Percentiles rank a stretch among this genome's conserved stretches.
phyloP scores from a whole-genome alignment of 2,888 invertebrate species.

The Alentia gelatinosa region DNA sequence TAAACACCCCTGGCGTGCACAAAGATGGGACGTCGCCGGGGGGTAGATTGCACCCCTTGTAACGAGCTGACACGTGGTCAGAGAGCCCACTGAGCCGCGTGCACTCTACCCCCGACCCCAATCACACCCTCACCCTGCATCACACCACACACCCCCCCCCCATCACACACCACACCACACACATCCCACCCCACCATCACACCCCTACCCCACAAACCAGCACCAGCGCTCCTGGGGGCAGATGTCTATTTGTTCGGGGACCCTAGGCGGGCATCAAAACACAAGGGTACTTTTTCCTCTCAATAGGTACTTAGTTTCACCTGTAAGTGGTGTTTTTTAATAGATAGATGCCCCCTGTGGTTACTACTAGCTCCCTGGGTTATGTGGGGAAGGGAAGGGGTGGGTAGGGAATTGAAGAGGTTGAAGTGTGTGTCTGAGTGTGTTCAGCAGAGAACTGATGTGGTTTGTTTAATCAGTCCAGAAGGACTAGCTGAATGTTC shows the following conservation, averaged over 20 bases:
- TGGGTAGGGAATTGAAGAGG: background rate
- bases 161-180: background rate
- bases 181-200: background rate
- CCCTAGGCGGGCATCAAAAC: background rate
- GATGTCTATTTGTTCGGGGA: background rate
- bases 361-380: background rate
- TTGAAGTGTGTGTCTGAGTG: background rate
- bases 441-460: no score
- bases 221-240: background rate
- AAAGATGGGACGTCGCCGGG: background rate
- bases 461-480: background rate
- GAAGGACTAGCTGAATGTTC: no score
- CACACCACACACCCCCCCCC: background rate
- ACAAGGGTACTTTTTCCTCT: background rate
- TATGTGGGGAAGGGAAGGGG: background rate
- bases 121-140: background rate
- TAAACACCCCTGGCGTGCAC: slow-evolving; percentile 2
- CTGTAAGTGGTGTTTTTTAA: background rate
- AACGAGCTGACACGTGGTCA: slow-evolving; percentile 7
- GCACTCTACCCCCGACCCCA: no score
- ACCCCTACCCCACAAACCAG: background rate
- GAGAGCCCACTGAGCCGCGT: background rate
- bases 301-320: background rate
- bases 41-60: background rate
- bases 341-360: background rate